Percentiles rank a stretch among this genome's conserved stretches.
Conservation (phyloP, 1,140 invertebrate genomes). For the Meloidogyne hapla region DNA sequence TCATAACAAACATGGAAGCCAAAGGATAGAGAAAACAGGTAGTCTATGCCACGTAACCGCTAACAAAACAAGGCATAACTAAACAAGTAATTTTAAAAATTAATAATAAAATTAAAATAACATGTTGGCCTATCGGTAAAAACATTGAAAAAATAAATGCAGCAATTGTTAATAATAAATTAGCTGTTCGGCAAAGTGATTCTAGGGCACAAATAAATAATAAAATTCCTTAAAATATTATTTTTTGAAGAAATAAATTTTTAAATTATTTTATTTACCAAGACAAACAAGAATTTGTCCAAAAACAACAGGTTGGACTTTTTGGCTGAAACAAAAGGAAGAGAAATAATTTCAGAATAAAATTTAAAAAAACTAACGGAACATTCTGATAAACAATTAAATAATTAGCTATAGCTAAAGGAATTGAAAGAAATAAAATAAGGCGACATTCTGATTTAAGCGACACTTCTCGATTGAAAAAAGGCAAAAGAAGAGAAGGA, state of each 20-base stretch:
- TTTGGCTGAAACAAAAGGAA: slow-evolving; percentile 37
- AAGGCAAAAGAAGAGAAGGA: slow-evolving; percentile 58
- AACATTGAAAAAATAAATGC: slow-evolving; percentile 57
- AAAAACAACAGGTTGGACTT: slow-evolving; percentile 44
- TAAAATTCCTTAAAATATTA: slow-evolving; percentile 21
- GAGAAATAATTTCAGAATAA: background rate
- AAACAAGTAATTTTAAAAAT: slow-evolving; percentile 26
- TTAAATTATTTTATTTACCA: slow-evolving; percentile 11
- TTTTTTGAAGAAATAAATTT: background rate
- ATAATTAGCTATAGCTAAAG: slow-evolving; percentile 51
- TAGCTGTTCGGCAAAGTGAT: slow-evolving; percentile 40
- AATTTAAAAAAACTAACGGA: slow-evolving; percentile 42
- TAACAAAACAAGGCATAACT: slow-evolving; percentile 58
- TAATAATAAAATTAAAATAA: slow-evolving; percentile 27
- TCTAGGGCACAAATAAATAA: slow-evolving; percentile 57
- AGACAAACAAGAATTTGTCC: slow-evolving; percentile 42
- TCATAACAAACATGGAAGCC: slow-evolving; percentile 54
- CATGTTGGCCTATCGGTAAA: slow-evolving; percentile 61
- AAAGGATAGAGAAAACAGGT: slow-evolving; percentile 61
- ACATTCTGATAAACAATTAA: slow-evolving; percentile 49
- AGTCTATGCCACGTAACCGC: slow-evolving; percentile 49
- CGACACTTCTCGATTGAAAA: slow-evolving; percentile 51
- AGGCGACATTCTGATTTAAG: slow-evolving; percentile 57
- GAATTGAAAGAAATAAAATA: slow-evolving; percentile 49
- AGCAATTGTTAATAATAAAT: slow-evolving; percentile 47